Base-by-base conservation (phyloP, 2,888 invertebrate species). In the Trichopria drosophilae region DNA sequence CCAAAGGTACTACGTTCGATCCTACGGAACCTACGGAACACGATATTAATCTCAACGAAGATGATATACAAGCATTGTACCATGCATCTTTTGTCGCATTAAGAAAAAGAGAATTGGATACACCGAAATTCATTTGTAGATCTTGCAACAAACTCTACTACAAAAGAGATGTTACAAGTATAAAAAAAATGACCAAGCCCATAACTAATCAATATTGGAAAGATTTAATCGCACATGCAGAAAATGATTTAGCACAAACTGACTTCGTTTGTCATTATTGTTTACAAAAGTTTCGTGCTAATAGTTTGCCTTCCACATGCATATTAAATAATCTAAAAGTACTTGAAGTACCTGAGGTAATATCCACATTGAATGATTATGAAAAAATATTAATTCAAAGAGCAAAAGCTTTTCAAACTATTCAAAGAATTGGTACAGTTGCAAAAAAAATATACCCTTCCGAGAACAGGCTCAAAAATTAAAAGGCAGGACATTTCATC, bases 401-500 rank as follows among this genome's bases (percentile, higher is more conserved):
- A 52, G 67, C 68, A 13, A 71, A 69, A 61, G 66, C 71, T 4
- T 71, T 70, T 55, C 71, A 72, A 60, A 65, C 65, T 2, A 58
- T 72, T n/a, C 36, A 55, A 29, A 42, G 46, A 34, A 64, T 71
- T 61, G 61, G 55, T 35, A 59, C 70, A 6, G 68, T 72, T 4
- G 61, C 60, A 28, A 71, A 67, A 15, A 61, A 51, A 62, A 61
- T 37, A 5, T 67, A 47, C 68, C 67, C 7, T 49, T 62, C 49
- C 49, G 50, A 20, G 41, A 62, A 18, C 51, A 51, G 32, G 34
- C 60, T 29, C 29, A 49, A 23, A 63, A 65, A 56, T 55, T 61
- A 6, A 50, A 53, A 42, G 66, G 65, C 34, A 53, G 61, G 23
- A 65, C 63, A 44, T 69, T 69, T 43, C 68, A 69, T 59, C 48